Conservation (phyloP, 2,113 vertebrate species). For the Gopherus evgoodei region DNA sequence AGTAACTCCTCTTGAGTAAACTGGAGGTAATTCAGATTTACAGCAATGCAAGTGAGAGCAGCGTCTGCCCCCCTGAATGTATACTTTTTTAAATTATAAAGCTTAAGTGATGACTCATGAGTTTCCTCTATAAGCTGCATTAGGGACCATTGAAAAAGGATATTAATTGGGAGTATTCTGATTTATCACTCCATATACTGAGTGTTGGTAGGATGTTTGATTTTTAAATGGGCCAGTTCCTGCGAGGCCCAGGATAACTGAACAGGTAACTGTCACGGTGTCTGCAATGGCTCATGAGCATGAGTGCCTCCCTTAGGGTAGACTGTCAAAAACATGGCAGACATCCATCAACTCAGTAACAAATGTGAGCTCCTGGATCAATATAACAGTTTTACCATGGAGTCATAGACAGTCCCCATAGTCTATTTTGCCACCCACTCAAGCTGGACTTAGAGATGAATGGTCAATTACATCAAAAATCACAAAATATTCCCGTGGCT, state of each 20-base stretch:
- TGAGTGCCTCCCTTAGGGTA: background rate
- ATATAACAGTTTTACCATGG: background rate
- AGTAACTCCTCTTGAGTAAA: background rate
- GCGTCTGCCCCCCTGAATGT: background rate
- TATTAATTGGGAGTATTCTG: accelerated
- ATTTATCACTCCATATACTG: background rate
- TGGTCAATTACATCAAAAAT: background rate
- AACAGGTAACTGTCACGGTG: background rate
- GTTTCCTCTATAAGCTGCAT: background rate
- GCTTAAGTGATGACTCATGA: background rate
- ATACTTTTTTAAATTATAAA: background rate
- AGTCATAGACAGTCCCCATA: background rate
- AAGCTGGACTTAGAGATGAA: background rate
- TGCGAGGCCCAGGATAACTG: background rate
- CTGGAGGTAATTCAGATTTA: background rate
- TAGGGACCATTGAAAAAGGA: background rate
- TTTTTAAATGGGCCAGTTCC: background rate
- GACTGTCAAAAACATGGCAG: background rate
- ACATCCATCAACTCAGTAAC: background rate
- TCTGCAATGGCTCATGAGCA: background rate
- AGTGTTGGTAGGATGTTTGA: background rate
- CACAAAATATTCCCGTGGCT: background rate
- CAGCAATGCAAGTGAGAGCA: background rate
- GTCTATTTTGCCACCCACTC: background rate
- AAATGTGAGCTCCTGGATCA: background rate